A percentile compares a stretch with the other conserved stretches of the same genome.
Evolutionary conservation across 35 echinoderm and acorn worm species (phyloP).

Genomic region (Ophiothrix spiculata): DNA sequence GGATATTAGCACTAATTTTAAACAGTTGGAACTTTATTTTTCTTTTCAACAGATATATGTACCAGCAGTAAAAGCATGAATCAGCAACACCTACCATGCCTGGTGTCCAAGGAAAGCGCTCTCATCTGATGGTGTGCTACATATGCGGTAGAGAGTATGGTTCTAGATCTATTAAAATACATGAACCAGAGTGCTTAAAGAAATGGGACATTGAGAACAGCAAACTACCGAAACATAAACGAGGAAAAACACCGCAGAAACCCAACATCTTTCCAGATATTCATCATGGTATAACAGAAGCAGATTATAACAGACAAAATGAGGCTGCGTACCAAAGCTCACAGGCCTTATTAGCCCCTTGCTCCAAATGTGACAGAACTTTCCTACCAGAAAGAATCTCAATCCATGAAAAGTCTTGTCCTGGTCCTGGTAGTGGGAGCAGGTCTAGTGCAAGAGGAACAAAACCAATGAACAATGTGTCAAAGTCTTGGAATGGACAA

Average conservation of each 20-base stretch:
- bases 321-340: constrained; percentile 47
- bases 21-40: no score
- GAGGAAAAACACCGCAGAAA: constrained; percentile 30
- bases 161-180: constrained; percentile 45
- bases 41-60: no score
- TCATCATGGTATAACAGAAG: neutral
- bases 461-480: neutral
- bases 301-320: neutral
- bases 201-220: constrained; percentile 54
- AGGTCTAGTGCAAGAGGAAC: neutral
- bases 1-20: no score
- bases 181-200: constrained; percentile 57
- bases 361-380: constrained; percentile 83
- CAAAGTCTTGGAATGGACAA: constrained; percentile 47
- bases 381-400: constrained; percentile 86
- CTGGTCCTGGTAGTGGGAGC: no score
- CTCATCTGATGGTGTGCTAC: constrained; percentile 45
- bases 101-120: neutral
- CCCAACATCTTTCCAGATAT: constrained; percentile 43
- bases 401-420: constrained; percentile 69
- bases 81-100: neutral
- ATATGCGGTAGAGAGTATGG: constrained; percentile 68
- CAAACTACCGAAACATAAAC: constrained; percentile 19
- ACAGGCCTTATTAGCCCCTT: constrained; percentile 64
- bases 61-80: no score